Evolutionary conservation across 2,888 invertebrate genomes (phyloP), one percentile per base, ranked within the genome.

Genomic region (Drosophila affinis): DNA sequence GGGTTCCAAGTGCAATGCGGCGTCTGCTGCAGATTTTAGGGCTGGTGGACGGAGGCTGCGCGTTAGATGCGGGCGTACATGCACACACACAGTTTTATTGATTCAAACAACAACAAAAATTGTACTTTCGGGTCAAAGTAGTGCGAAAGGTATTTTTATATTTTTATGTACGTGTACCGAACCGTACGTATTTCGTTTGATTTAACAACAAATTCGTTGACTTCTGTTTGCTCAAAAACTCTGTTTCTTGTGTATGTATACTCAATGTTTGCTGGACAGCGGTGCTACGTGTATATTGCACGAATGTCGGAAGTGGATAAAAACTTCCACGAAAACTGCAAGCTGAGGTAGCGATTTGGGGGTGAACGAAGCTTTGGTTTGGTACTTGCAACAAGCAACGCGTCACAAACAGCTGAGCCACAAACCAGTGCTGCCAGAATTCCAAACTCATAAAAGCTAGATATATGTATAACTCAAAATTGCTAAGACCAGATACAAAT

Each of bases 1-100:
- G 24, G 64, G 24, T 65, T 65, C 67, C 65, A 65, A 51, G 56
- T 45, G 29, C 27, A 9, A 51, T n/a, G 39, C 9, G 21, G 39
- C 67, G 51, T 67, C 65, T 68, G 14, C 18, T 68, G 67, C 67
- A 67, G 67, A 58, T 68, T 67, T 67, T 64, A 21, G 24, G 18
- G 51, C 46, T 67, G 58, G 56, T n/a, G 44, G 32, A 39, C 56
- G 71, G 71, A 71, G 57, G 71, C 71, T 71, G 71, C 71, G 71
- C 71, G 71, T 62, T 57, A 9, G 52, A 47, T 54, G 52, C 57
- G 51, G 62, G 48, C 57, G 62, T 53, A n/a, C 14, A 39, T 24
- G 21, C 21, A 39, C 27, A 44, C 56, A 51, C 56, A 34, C 45
- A 24, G 9, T 49, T 54, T 52, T 71, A 62, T 62, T 62, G 71